Percentiles rank a stretch among this genome's conserved stretches.
These are phyloP conservation scores for Torymus tubicola DNA, from an alignment of 2,888 invertebrate genomes.

Conservation along the genomic window DNA sequence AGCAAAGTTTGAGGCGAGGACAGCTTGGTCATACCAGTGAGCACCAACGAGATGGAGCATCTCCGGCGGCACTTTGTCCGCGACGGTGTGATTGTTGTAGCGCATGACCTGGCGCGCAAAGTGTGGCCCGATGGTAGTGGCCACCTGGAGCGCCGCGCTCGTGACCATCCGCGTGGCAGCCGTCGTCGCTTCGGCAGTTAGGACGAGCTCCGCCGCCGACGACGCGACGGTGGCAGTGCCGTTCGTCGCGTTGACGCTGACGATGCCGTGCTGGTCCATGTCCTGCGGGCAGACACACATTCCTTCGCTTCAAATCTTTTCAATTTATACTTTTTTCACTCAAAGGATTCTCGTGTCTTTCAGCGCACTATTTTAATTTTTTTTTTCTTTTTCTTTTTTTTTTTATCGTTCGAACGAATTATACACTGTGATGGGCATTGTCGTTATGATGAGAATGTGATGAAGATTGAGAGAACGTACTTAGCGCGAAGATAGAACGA, in stretches of 20 bases:
- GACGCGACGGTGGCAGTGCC: too few relatives aligned
- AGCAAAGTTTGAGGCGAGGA: too few relatives aligned
- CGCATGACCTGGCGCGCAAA: conserved; percentile 68
- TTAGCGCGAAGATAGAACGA: background rate
- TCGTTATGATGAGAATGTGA: background rate
- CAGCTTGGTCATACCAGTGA: conserved; percentile 70
- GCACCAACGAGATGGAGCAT: conserved; percentile 87
- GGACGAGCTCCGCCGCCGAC: too few relatives aligned
- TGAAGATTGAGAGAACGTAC: background rate
- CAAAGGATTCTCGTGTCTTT: background rate
- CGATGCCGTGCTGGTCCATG: conserved; percentile 36
- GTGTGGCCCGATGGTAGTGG: conserved; percentile 64
- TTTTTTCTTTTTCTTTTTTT: background rate
- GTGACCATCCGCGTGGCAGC: conserved; percentile 6
- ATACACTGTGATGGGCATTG: background rate
- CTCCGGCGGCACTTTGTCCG: conserved; percentile 85
- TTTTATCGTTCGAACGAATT: background rate
- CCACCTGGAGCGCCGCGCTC: conserved; percentile 10
- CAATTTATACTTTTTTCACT: conserved; percentile 21
- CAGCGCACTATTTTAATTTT: background rate
- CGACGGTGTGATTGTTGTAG: conserved; percentile 85
- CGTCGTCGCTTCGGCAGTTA: background rate
- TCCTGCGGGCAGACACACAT: conserved; percentile 61
- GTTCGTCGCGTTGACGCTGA: too few relatives aligned
- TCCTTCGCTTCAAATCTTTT: conserved; percentile 17